Conservation (phyloP, 2,888 invertebrate species). For the Drosophila mulleri region DNA sequence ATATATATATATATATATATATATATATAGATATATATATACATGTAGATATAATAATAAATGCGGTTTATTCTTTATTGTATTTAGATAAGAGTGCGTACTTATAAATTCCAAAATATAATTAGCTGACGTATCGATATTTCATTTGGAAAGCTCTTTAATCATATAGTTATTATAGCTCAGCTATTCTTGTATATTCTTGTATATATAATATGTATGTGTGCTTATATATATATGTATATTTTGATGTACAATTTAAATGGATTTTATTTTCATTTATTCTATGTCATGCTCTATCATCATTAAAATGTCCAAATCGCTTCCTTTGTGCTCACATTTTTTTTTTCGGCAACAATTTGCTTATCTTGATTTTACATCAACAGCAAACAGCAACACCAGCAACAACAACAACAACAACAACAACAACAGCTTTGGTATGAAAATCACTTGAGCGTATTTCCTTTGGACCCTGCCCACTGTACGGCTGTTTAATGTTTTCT, state of each 20-base stretch:
- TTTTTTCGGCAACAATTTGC: conserved; percentile 75
- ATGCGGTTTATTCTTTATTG: no score
- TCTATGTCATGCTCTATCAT: conserved; percentile 80
- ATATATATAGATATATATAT: no score
- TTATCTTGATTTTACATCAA: conserved; percentile 77
- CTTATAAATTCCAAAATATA: not conserved
- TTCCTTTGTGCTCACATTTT: conserved; percentile 71
- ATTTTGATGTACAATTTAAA: conserved; percentile 57
- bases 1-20: no score
- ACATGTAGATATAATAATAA: no score
- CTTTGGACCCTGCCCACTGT: conserved; percentile 60
- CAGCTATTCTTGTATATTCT: conserved; percentile 1
- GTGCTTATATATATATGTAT: not conserved
- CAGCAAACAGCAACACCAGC: conserved; percentile 46
- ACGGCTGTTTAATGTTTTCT: conserved; percentile 55
- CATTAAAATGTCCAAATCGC: conserved; percentile 78
- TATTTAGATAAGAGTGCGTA: no score
- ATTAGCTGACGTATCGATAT: conserved; percentile 1
- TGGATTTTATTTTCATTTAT: conserved; percentile 69
- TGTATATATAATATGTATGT: no score
- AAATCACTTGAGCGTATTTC: conserved; percentile 82
- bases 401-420: conserved; percentile 41
- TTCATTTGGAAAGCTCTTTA: not conserved
- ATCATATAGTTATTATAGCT: conserved; percentile 3
- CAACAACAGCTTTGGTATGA: conserved; percentile 53